These are phyloP conservation scores for Glaucopsyche alexis DNA, from an alignment of 2,888 invertebrate genomes.

Conservation along the genomic window DNA sequence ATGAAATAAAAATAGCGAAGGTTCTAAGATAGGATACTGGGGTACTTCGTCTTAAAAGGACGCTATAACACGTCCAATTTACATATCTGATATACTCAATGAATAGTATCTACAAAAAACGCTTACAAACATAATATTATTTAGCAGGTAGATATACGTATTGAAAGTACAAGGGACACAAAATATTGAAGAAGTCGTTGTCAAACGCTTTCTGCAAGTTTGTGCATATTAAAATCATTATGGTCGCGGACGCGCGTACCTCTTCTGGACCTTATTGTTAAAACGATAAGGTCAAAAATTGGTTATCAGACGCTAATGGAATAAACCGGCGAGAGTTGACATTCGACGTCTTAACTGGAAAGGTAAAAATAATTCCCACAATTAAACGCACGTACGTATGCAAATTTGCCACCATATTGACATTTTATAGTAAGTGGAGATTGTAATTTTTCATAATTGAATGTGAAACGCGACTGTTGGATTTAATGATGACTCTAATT, in stretches of 20 bases:
- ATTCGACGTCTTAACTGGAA: conserved; percentile 29
- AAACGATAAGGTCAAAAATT: neutral
- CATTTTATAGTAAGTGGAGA: conserved; percentile 43
- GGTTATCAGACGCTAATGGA: conserved; percentile 22
- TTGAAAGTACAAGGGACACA: conserved; percentile 2
- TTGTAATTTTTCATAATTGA: conserved; percentile 32
- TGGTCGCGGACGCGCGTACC: neutral
- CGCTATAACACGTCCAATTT: neutral
- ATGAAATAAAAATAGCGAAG: neutral
- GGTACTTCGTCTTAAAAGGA: neutral
- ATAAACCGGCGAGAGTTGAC: conserved; percentile 30
- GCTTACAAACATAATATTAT: neutral
- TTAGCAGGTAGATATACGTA: neutral
- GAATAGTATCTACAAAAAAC: neutral
- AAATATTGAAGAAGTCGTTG: neutral
- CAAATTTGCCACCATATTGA: conserved; percentile 54
- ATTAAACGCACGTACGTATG: conserved; percentile 63
- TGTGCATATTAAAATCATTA: conserved; percentile 1
- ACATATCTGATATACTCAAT: neutral
- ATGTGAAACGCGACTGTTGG: conserved; percentile 1
- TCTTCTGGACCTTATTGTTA: conserved; percentile 22
- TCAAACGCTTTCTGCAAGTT: neutral
- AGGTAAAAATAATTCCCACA: conserved; percentile 39
- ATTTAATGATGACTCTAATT: neutral
- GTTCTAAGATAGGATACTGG: neutral